Evolutionary conservation across 2,113 vertebrate genomes (phyloP).

Genomic region (Tamias sibiricus): DNA sequence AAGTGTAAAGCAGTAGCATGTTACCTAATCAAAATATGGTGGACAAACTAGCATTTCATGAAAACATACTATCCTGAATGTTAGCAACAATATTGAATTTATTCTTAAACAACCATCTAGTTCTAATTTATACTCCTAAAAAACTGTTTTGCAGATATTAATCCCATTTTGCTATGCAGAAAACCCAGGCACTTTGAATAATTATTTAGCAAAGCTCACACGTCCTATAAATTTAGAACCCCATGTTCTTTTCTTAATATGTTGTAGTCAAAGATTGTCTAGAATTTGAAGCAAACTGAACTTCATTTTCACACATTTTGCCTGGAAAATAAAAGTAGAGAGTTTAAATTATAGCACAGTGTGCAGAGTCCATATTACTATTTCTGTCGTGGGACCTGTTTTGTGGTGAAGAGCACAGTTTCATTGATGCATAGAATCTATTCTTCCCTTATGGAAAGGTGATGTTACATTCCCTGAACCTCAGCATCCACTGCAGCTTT

Average conservation of each 20-base stretch:
- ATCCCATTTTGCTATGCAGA: background rate
- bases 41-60: background rate
- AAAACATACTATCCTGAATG: background rate
- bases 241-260: background rate
- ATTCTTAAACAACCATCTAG: background rate
- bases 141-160: background rate
- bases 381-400: conserved; percentile 4
- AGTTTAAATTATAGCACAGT: conserved; percentile 33
- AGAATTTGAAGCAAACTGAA: background rate
- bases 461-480: background rate
- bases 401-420: background rate
- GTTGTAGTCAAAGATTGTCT: background rate
- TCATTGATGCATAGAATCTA: background rate
- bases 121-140: background rate
- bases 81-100: background rate
- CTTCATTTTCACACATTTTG: background rate
- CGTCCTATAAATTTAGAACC: background rate
- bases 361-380: background rate
- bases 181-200: background rate
- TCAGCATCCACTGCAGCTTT: background rate
- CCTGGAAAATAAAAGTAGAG: background rate
- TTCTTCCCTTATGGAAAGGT: conserved; percentile 56
- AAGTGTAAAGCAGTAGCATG: background rate
- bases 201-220: background rate
- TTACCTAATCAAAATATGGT: background rate